A percentile compares a stretch with the other conserved stretches of the same genome.
Evolutionary conservation across 2,888 invertebrate species (phyloP).

Genomic region (Azorinus chamasolen): DNA sequence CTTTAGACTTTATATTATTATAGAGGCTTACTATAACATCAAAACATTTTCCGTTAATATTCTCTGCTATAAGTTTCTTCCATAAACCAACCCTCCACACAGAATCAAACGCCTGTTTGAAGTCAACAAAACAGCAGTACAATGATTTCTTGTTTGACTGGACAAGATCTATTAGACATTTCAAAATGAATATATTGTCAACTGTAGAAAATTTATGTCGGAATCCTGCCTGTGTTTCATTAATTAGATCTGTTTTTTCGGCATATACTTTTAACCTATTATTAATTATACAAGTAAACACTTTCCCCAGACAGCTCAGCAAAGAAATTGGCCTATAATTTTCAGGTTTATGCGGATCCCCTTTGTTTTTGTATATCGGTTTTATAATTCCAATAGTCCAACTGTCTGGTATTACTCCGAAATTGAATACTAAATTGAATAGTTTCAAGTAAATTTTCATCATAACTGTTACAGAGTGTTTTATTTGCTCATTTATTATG

Average conservation of each 20-base stretch:
- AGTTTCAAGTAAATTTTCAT: slow-evolving; percentile 10
- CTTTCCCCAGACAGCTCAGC: slow-evolving; percentile 28
- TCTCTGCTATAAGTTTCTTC: slow-evolving; percentile 10
- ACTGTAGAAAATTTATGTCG: slow-evolving; percentile 5
- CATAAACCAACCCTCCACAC: slow-evolving; percentile 17
- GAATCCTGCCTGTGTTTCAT: slow-evolving; percentile 20
- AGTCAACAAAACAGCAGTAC: slow-evolving; percentile 16
- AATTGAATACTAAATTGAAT: slow-evolving; percentile 19
- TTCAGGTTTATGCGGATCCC: neutral
- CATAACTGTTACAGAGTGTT: slow-evolving; percentile 3
- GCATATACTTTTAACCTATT: slow-evolving; percentile 5
- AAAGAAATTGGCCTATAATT: slow-evolving; percentile 38
- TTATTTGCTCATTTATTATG: slow-evolving; percentile 22
- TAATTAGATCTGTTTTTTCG: slow-evolving; percentile 2
- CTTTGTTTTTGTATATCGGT: slow-evolving; percentile 36
- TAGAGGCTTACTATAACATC: slow-evolving; percentile 20
- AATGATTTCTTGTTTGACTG: slow-evolving; percentile 7
- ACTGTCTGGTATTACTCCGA: slow-evolving; percentile 13
- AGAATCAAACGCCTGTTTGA: neutral
- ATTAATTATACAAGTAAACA: slow-evolving; percentile 32
- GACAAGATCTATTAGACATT: slow-evolving; percentile 18
- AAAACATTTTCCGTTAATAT: slow-evolving; percentile 24
- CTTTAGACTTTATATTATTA: slow-evolving; percentile 14
- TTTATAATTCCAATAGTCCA: slow-evolving; percentile 25
- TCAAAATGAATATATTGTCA: slow-evolving; percentile 23